Evolutionary conservation across 2,888 invertebrate genomes (phyloP).

Genomic region (Troides aeacus): DNA sequence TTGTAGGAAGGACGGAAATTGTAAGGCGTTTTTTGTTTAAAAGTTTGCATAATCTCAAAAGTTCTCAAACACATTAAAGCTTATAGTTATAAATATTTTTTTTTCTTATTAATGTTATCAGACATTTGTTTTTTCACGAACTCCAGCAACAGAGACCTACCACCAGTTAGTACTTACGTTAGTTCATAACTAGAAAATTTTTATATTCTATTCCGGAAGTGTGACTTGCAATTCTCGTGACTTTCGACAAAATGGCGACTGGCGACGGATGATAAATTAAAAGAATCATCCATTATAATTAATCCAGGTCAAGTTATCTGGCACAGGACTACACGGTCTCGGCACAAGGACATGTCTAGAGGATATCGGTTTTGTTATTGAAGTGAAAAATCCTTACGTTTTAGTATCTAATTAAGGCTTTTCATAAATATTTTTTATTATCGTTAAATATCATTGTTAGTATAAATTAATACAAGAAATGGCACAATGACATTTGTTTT

Average conservation of each 20-base stretch:
- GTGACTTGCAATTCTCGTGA: background rate
- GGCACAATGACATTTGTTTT: too few species aligned
- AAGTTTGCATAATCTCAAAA: too few species aligned
- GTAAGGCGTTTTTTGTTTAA: too few species aligned
- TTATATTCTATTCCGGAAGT: background rate
- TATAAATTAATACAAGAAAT: too few species aligned
- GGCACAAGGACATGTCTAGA: background rate
- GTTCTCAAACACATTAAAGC: too few species aligned
- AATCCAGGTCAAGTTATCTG: background rate
- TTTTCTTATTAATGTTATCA: too few species aligned
- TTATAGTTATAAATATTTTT: too few species aligned
- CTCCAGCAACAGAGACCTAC: background rate
- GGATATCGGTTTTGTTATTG: background rate
- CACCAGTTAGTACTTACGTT: background rate
- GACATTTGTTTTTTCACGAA: too few species aligned
- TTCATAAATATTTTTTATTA: too few species aligned
- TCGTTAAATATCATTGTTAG: too few species aligned
- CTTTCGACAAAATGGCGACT: background rate
- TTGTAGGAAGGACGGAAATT: too few species aligned
- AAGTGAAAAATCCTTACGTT: background rate
- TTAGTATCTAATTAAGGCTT: too few species aligned
- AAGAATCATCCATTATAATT: background rate
- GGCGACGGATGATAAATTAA: background rate
- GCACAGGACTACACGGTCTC: background rate
- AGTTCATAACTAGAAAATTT: background rate